Percentiles rank a stretch among this genome's conserved stretches.
Conservation (phyloP, 1,140 invertebrate species). For the Doryteuthis pealeii region DNA sequence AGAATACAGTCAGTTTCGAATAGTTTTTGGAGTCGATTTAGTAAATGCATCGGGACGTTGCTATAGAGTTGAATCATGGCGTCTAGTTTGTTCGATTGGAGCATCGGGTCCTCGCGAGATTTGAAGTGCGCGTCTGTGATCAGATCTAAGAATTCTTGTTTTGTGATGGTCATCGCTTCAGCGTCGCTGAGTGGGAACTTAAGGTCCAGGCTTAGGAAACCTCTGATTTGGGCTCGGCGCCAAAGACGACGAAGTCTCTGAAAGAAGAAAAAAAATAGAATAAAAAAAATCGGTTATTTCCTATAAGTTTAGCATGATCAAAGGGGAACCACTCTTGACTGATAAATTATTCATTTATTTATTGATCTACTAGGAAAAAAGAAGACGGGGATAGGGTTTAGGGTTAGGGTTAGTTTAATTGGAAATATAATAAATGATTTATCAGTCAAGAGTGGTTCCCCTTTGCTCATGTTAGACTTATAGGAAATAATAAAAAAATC, state of each 20-base stretch:
- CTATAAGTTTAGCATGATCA: too few relatives aligned
- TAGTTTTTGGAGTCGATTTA: background rate
- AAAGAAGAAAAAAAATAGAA: background rate
- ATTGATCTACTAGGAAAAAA: too few relatives aligned
- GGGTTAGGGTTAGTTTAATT: too few relatives aligned
- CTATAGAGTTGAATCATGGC: background rate
- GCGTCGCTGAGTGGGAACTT: background rate
- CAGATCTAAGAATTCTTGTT: background rate
- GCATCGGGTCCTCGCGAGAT: background rate
- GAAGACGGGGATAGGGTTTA: too few relatives aligned
- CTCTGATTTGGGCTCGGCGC: background rate
- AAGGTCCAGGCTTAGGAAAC: background rate
- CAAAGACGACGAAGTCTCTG: background rate
- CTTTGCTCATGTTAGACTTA: too few relatives aligned
- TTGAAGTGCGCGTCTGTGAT: background rate
- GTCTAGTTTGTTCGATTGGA: background rate
- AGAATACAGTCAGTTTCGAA: background rate
- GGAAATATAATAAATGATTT: too few relatives aligned
- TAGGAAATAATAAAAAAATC: too few relatives aligned
- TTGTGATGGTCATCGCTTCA: background rate
- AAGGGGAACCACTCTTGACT: too few relatives aligned
- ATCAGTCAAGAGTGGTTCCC: too few relatives aligned
- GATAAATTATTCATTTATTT: too few relatives aligned
- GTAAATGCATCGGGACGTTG: background rate
- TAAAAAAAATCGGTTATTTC: too few relatives aligned